Evolutionary conservation across 1,140 invertebrate species (phyloP), one percentile per base, ranked within the genome.

Genomic region (Penaeus vannamei): DNA sequence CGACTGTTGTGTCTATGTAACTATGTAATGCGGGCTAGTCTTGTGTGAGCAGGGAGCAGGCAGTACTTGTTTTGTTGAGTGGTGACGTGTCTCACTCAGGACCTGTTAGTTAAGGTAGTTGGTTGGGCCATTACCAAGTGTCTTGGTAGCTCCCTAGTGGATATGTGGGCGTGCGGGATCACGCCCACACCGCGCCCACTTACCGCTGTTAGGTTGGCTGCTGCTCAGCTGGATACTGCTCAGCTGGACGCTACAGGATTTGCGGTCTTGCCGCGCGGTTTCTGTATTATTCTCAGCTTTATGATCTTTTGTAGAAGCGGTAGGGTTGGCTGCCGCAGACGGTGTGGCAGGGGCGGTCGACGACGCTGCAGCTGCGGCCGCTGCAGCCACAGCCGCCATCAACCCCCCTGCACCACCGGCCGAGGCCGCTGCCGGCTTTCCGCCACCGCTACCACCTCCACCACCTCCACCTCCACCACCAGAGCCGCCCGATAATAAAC

Each of bases 341-440:
- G 59, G 66, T 89, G 76, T 61, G 22, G 87, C 80, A 42, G 87
- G 80, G 60, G 69, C 72, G 42, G 87, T 62, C n/a, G 87, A 89
- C 36, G 85, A 81, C 32, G 87, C 87, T 84, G 87, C 87, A 79
- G 87, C 87, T 46, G 87, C 87, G 42, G 87, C 87, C 26, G 87
- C 87, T 61, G 87, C 87, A 77, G 87, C 87, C 59, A 89, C 87
- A 76, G 87, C 87, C n/a, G 87, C 87, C 87, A 89, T 89, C 66
- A 89, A 60, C 14, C 87, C 87, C 29, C 81, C 87, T 32, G 87
- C 87, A 79, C 87, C 82, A 84, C 87, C 69, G 77, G 46, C 72
- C 80, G 85, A 19, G 64, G 72, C 76, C 46, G 69, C 10, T 42
- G 81, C 53, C 17, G 69, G 53, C 59, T 84, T 89, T 85, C 79